Base-by-base conservation (phyloP, 2,113 vertebrate genomes). In the Blennius ocellaris region DNA sequence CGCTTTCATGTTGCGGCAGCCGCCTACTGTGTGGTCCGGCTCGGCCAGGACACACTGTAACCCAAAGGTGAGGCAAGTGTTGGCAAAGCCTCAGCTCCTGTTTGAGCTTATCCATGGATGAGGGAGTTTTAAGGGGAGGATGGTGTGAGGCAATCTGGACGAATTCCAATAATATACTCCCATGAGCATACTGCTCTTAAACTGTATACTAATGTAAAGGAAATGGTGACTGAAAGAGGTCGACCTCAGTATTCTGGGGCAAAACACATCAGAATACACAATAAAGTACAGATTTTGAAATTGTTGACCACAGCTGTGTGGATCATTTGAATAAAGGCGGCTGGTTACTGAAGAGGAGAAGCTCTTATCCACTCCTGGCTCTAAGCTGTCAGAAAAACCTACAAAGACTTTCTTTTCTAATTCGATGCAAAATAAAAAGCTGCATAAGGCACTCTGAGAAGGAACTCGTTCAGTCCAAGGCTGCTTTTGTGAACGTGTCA, bases 401-500 rank as follows among this genome's bases (percentile, higher is more conserved):
- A 63, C 8, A 81, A 70, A 66, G 64, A 52, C 14, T 15, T 17
- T 52, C 30, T 62, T 74, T 69, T 65, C 53, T 60, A 47, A 81
- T 43, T 14, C 41, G 5, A 61, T 71, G 9, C 43, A 63, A 41
- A 36, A 61, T 40, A 67, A 69, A 78, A 43, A 55, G 40, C 52
- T 41, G 37, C 45, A 72, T 41, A 8, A 7, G 43, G 52, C 43
- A 40, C 38, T 66, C 44, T 38, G 53, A 76, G 69, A 88, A 80
- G 78, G 16, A 73, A 72, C 7, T 11, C 53, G 76, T 86, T 88
- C 61, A 81, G 76, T 53, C 41, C 11, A 39, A 36, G 44, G 45
- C 38, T 58, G 59, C 58, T 77, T 89, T 84, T 72, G 68, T 74
- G 59, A 65, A 73, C 52, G 43, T 73, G 64, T 76, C 76, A 69